phyloP scores from a whole-genome alignment of 1,140 invertebrate species.

The Brachionus angularis region DNA sequence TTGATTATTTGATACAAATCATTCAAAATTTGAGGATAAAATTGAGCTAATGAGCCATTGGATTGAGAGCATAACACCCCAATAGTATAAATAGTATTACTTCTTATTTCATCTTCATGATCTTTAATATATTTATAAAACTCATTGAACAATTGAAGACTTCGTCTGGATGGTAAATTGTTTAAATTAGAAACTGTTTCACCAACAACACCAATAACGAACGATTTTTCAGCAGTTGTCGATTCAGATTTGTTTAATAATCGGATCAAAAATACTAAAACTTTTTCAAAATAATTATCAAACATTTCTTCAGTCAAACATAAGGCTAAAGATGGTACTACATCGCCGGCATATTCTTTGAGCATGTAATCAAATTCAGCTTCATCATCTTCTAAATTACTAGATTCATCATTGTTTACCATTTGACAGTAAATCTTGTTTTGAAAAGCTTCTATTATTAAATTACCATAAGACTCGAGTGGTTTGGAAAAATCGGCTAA shows the following conservation, averaged over 20 bases:
- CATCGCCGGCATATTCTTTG: slow-evolving; percentile 42
- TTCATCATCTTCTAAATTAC: slow-evolving; percentile 7
- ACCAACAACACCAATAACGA: slow-evolving; percentile 40
- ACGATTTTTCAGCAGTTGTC: slow-evolving; percentile 28
- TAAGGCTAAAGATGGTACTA: slow-evolving; percentile 25
- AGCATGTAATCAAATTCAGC: slow-evolving; percentile 43
- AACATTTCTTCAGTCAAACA: slow-evolving; percentile 1
- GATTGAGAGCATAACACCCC: slow-evolving; percentile 33
- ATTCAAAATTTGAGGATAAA: slow-evolving; percentile 5
- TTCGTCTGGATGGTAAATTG: neutral
- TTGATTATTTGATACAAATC: slow-evolving; percentile 10
- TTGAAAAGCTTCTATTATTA: slow-evolving; percentile 38
- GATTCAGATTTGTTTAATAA: slow-evolving; percentile 21
- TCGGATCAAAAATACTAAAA: slow-evolving; percentile 15
- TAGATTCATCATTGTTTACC: slow-evolving; percentile 22
- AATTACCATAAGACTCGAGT: slow-evolving; percentile 28
- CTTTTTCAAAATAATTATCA: slow-evolving; percentile 40
- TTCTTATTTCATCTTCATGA: slow-evolving; percentile 13
- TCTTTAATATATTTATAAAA: slow-evolving; percentile 21
- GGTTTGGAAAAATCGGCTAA: slow-evolving; percentile 7
- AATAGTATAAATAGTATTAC: slow-evolving; percentile 40
- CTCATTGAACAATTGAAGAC: slow-evolving; percentile 15
- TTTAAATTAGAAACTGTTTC: slow-evolving; percentile 27
- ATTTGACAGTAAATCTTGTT: slow-evolving; percentile 43
- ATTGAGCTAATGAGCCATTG: neutral